A percentile compares a stretch with the other conserved stretches of the same genome.
phyloP scores from a whole-genome alignment of 2,888 invertebrate species.

The Tiliacea citrago region DNA sequence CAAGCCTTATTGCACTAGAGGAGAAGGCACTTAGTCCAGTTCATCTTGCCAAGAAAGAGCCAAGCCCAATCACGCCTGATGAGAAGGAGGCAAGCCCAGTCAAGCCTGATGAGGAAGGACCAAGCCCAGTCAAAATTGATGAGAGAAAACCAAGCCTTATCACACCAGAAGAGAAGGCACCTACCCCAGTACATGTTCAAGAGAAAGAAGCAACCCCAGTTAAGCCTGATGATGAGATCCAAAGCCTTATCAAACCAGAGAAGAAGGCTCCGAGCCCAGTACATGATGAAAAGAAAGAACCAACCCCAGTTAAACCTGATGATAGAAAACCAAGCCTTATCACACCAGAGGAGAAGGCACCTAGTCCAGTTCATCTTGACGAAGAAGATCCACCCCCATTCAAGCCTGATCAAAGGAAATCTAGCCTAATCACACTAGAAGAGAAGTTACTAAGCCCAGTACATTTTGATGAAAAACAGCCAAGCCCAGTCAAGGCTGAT shows the following conservation, averaged over 20 bases:
- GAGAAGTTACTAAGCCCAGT: not conserved
- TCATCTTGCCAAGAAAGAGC: not conserved
- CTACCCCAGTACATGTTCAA: not conserved
- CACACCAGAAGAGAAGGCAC: fast-evolving
- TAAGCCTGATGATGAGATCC: too few relatives aligned
- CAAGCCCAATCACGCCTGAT: not conserved
- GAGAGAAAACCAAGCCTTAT: not conserved
- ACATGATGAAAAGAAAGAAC: not conserved
- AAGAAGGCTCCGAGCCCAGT: not conserved
- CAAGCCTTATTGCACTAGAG: not conserved
- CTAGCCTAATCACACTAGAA: not conserved
- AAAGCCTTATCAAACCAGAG: fast-evolving
- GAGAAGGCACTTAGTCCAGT: not conserved
- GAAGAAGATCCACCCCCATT: not conserved
- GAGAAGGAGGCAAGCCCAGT: not conserved
- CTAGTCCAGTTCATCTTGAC: not conserved
- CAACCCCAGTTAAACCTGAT: not conserved
- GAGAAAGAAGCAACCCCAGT: not conserved
- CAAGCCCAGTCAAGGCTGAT: too few relatives aligned
- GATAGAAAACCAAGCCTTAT: not conserved
- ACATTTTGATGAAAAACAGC: not conserved
- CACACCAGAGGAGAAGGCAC: not conserved
- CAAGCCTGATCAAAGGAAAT: not conserved
- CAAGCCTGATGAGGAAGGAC: not conserved
- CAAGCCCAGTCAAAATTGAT: not conserved